A percentile compares a stretch with the other conserved stretches of the same genome.
Evolutionary conservation across 1,140 invertebrate species (phyloP).

Genomic region (Apocrypta bakeri): DNA sequence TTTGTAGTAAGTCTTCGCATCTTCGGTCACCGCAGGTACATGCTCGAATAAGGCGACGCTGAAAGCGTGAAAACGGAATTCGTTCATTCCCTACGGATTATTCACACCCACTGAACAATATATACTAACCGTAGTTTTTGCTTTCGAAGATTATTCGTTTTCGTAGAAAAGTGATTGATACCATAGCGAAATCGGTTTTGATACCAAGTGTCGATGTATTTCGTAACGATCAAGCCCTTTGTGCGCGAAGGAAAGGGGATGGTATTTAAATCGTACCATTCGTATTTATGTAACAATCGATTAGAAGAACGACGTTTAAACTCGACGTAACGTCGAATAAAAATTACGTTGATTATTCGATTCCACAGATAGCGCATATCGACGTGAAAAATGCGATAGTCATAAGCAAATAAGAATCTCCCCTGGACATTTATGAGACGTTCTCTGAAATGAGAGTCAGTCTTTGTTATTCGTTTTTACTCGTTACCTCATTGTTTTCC

Average conservation of each 20-base stretch:
- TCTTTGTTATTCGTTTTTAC: no score
- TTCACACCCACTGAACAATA: not conserved
- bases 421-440: slow-evolving; percentile 81
- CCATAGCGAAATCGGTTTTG: slow-evolving; percentile 76
- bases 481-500: no score
- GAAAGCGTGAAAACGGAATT: slow-evolving; percentile 54
- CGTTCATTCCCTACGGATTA: not conserved
- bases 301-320: slow-evolving; percentile 61
- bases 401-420: slow-evolving; percentile 81
- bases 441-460: slow-evolving; percentile 71
- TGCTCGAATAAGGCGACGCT: slow-evolving; percentile 82
- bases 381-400: slow-evolving; percentile 78
- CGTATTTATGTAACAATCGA: slow-evolving; percentile 61
- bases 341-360: slow-evolving; percentile 83
- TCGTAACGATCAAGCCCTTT: slow-evolving; percentile 73
- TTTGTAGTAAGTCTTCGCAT: slow-evolving; percentile 66
- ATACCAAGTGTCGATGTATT: slow-evolving; percentile 80
- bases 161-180: slow-evolving; percentile 76
- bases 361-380: slow-evolving; percentile 86
- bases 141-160: slow-evolving; percentile 77
- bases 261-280: slow-evolving; percentile 81
- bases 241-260: slow-evolving; percentile 80
- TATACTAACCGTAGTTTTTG: slow-evolving; percentile 58
- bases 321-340: slow-evolving; percentile 76
- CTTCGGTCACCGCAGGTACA: slow-evolving; percentile 79